Percentiles rank a stretch among this genome's conserved stretches.
These are phyloP conservation scores for Lepidochrysops patricia DNA, from an alignment of 2,888 invertebrate species.

Conservation along the genomic window DNA sequence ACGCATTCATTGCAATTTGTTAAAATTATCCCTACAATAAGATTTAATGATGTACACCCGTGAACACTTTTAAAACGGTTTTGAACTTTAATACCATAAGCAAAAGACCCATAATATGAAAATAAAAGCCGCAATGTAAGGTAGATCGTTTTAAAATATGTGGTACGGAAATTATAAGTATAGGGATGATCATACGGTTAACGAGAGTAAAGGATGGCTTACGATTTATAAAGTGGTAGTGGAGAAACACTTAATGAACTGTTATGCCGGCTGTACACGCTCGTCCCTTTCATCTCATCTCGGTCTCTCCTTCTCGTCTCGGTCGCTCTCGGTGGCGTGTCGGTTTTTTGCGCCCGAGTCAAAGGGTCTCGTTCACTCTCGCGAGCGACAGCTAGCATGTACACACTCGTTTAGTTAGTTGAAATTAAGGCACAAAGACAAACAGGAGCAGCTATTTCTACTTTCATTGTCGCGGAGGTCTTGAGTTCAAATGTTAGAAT, in stretches of 20 bases:
- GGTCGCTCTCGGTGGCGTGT: too few species aligned
- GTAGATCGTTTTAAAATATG: not conserved
- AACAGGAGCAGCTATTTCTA: too few species aligned
- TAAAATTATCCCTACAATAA: slow-evolving; percentile 2
- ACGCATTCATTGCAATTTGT: slow-evolving; percentile 11
- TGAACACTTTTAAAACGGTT: not conserved
- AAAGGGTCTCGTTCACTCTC: too few species aligned
- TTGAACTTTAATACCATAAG: not conserved
- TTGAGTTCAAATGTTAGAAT: too few species aligned
- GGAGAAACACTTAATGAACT: not conserved
- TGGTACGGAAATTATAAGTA: not conserved
- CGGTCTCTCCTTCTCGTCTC: too few species aligned
- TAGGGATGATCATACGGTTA: not conserved
- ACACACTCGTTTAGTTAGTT: too few species aligned
- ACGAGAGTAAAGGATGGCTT: not conserved
- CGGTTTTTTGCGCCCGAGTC: too few species aligned
- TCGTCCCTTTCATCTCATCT: too few species aligned
- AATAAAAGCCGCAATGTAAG: not conserved
- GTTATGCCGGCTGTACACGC: too few species aligned
- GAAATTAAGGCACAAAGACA: too few species aligned
- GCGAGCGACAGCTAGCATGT: too few species aligned
- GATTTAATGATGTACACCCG: not conserved
- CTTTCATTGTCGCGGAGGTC: too few species aligned
- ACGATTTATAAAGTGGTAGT: not conserved
- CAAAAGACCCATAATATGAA: not conserved